These are phyloP conservation scores for Percopsis omiscomaycus DNA, from an alignment of 2,797 vertebrate species.

Conservation along the genomic window DNA sequence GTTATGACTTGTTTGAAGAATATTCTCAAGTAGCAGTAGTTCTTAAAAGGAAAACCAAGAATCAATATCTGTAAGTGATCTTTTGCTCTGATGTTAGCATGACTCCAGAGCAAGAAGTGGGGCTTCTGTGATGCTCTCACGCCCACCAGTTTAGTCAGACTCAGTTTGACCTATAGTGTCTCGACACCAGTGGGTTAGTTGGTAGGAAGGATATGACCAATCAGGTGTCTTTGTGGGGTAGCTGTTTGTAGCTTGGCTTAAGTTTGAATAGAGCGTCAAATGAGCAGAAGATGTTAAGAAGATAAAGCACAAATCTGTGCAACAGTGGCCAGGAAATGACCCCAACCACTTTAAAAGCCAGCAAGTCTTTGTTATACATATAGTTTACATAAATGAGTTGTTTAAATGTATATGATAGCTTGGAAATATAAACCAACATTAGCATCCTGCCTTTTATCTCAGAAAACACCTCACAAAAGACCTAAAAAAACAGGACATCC, in stretches of 20 bases:
- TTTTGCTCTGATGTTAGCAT: too few species aligned
- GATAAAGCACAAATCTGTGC: conserved; percentile 16
- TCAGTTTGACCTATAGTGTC: conserved; percentile 28
- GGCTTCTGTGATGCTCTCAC: conserved; percentile 32
- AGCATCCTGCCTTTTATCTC: too few species aligned
- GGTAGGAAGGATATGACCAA: too few species aligned
- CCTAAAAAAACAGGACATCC: background rate
- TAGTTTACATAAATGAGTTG: too few species aligned
- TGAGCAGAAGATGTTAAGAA: conserved; percentile 26
- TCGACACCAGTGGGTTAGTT: conserved; percentile 1
- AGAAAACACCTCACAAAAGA: background rate
- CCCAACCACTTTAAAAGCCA: too few species aligned
- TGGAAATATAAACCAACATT: too few species aligned
- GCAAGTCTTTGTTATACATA: too few species aligned
- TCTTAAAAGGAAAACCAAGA: background rate
- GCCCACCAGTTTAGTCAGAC: conserved; percentile 30
- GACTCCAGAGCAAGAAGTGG: too few species aligned
- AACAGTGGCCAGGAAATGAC: conserved; percentile 2
- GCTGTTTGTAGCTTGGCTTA: too few species aligned
- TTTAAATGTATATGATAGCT: too few species aligned
- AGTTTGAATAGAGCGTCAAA: conserved; percentile 14
- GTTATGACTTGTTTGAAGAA: background rate
- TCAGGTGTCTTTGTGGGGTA: too few species aligned
- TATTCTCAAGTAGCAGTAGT: background rate
- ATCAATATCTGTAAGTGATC: too few species aligned